A percentile compares a stretch with the other conserved stretches of the same genome.
Conservation (phyloP, 2,113 vertebrate species). For the Acanthochromis polyacanthus region DNA sequence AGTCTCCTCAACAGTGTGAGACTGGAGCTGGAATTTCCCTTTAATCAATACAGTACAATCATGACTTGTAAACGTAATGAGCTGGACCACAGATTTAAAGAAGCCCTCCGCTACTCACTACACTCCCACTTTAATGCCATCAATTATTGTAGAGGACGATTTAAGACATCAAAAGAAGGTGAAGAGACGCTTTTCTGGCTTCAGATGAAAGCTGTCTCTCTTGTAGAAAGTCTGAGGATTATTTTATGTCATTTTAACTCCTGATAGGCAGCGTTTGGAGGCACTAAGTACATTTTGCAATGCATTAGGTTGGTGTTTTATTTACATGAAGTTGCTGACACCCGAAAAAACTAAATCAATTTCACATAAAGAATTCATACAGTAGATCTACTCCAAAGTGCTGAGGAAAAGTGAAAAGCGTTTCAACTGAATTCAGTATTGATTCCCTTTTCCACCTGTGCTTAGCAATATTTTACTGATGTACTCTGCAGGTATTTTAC, state of each 20-base stretch:
- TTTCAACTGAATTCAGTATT: constrained; percentile 12
- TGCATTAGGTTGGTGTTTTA: neutral
- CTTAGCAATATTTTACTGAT: neutral
- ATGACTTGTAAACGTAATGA: constrained; percentile 61
- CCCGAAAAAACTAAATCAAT: neutral
- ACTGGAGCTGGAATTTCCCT: constrained; percentile 43
- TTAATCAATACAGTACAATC: constrained; percentile 48
- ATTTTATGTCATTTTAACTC: neutral
- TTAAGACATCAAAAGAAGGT: constrained; percentile 29
- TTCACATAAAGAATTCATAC: constrained; percentile 5
- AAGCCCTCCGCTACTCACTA: constrained; percentile 13
- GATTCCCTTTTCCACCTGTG: neutral
- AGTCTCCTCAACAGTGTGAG: constrained; percentile 13
- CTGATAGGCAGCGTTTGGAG: neutral
- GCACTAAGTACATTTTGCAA: neutral
- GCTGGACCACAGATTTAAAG: constrained; percentile 27
- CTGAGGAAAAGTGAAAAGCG: neutral
- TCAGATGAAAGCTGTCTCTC: constrained; percentile 20
- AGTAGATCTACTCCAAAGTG: too few relatives aligned
- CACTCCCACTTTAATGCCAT: constrained; percentile 17
- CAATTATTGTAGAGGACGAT: constrained; percentile 23
- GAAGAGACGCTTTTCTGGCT: neutral
- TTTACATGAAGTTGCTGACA: constrained; percentile 14
- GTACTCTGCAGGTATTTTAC: neutral
- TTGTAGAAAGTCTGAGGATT: neutral